Evolutionary conservation across 2,888 invertebrate species (phyloP).

Genomic region (Stenurella melanura): DNA sequence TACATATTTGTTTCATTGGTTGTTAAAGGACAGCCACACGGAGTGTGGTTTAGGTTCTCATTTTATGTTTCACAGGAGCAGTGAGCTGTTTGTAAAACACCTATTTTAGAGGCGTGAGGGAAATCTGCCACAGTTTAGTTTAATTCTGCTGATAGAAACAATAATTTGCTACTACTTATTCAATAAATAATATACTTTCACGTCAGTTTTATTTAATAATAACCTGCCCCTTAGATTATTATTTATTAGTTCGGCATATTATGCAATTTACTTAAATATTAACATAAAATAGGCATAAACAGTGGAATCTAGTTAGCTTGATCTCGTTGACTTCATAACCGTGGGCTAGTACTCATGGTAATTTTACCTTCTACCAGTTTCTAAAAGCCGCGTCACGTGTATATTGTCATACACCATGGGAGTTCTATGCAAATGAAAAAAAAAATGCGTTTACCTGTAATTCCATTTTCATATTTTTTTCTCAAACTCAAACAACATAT

Average conservation of each 20-base stretch:
- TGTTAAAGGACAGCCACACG: too few relatives aligned
- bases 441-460: too few relatives aligned
- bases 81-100: too few relatives aligned
- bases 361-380: constrained; percentile 30
- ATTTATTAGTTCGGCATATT: constrained; percentile 6
- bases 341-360: constrained; percentile 18
- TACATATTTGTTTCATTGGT: too few relatives aligned
- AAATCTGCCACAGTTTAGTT: too few relatives aligned
- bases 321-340: constrained; percentile 28
- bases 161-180: background rate
- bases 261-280: constrained; percentile 24
- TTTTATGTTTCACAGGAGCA: too few relatives aligned
- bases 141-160: too few relatives aligned
- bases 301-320: constrained; percentile 22
- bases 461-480: too few relatives aligned
- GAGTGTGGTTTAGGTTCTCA: too few relatives aligned
- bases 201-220: constrained; percentile 22
- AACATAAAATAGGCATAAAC: constrained; percentile 29
- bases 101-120: too few relatives aligned
- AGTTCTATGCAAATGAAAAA: background rate
- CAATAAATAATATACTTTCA: constrained; percentile 3
- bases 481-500: too few relatives aligned
- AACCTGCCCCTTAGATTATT: background rate
- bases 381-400: constrained; percentile 2
- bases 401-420: background rate